These are phyloP conservation scores for Trichacis sp. DNA, from an alignment of 2,888 invertebrate genomes.

Conservation along the genomic window DNA sequence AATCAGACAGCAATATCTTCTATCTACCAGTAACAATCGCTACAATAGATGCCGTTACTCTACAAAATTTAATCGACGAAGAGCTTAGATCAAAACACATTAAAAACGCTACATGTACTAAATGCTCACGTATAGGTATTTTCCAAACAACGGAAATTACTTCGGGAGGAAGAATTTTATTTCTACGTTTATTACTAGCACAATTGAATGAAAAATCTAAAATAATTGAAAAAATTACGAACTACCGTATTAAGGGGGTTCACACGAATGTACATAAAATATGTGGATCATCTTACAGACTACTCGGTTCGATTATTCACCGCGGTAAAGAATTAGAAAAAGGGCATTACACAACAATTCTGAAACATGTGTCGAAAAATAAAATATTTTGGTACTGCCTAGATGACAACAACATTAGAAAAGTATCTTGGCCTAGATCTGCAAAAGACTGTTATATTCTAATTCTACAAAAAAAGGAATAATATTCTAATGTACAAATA, in stretches of 20 bases:
- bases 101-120: not conserved
- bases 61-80: not conserved
- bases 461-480: conserved; percentile 8
- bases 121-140: not conserved
- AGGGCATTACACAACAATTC: conserved; percentile 19
- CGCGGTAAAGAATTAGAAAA: conserved; percentile 2
- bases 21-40: not conserved
- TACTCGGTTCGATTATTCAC: conserved; percentile 17
- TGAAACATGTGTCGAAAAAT: not conserved
- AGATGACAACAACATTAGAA: conserved; percentile 5
- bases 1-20: too few relatives aligned
- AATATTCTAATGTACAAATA: too few relatives aligned
- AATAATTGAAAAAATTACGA: not conserved
- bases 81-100: not conserved
- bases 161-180: not conserved
- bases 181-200: not conserved
- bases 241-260: conserved; percentile 10
- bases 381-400: not conserved
- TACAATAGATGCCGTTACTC: not conserved
- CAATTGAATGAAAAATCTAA: not conserved
- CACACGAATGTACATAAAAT: conserved; percentile 1
- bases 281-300: not conserved
- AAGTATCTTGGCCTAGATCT: conserved; percentile 12
- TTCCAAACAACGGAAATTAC: not conserved
- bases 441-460: conserved; percentile 19